These are phyloP conservation scores for Diploptera punctata DNA, from an alignment of 2,888 invertebrate genomes.

Conservation along the genomic window DNA sequence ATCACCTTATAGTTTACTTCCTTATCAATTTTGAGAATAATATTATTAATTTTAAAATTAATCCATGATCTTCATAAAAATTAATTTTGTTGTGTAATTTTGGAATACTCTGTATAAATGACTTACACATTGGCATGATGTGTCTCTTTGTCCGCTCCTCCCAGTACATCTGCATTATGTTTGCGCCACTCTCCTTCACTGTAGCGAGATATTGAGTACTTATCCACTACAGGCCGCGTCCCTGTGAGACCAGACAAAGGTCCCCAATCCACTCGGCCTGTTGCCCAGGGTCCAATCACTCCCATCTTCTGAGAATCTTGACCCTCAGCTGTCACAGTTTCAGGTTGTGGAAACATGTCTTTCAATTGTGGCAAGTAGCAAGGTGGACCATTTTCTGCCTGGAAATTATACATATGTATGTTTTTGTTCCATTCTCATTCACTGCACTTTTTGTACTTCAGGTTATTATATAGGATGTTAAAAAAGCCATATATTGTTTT, in stretches of 20 bases:
- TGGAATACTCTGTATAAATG: too few species aligned
- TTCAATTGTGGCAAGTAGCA: constrained; percentile 2
- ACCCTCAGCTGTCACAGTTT: constrained; percentile 47
- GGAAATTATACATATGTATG: too few species aligned
- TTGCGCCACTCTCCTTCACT: constrained; percentile 77
- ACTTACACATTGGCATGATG: constrained; percentile 61
- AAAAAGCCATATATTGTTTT: too few species aligned
- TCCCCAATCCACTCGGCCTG: constrained; percentile 77
- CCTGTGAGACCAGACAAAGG: constrained; percentile 69
- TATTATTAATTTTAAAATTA: background rate
- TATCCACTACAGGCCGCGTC: constrained; percentile 75
- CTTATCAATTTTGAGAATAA: background rate
- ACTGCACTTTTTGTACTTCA: too few species aligned
- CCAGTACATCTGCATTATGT: constrained; percentile 62
- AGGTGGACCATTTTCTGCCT: background rate
- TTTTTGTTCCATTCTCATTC: too few species aligned
- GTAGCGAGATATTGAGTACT: constrained; percentile 75
- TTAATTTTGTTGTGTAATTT: background rate
- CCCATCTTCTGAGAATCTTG: constrained; percentile 42
- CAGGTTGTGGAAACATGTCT: background rate
- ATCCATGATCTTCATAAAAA: background rate
- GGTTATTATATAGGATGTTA: too few species aligned
- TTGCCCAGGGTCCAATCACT: constrained; percentile 66
- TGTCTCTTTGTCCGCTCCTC: constrained; percentile 56
- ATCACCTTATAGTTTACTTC: background rate